Evolutionary conservation across 2,113 vertebrate genomes (phyloP), one percentile per base, ranked within the genome.

Genomic region (Choloepus hoffmanni): DNA sequence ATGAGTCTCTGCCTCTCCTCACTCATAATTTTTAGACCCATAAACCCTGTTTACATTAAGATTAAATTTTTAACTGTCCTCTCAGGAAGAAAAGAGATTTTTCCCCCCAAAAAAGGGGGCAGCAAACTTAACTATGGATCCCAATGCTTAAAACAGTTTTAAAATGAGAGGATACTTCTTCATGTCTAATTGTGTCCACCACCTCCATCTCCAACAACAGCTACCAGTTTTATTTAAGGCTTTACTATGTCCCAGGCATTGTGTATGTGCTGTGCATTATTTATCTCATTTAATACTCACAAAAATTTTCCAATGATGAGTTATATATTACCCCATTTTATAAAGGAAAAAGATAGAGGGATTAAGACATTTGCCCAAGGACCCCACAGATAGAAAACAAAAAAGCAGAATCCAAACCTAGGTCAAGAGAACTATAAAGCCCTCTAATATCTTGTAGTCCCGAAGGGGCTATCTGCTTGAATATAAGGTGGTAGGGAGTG

Each of bases 41-140:
- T 72, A 90, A 50, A 90, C 72, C 23, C 77, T 92, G n/a, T 87
- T 96, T 92, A 82, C 24, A 40, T 90, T 67, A 87, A 87, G 36
- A 43, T 90, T 86, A 90, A 68, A 78, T 19, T 70, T 89, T 88
- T 62, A 74, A 86, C 53, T 77, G 5, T 70, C 23, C 16, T 74
- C 8, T 2, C n/a, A 94, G 65, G 84, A 23, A 58, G 70, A 40
- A 45, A 85, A 74, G 50, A 89, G 40, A 85, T 81, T 85, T n/a
- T 36, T 53, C 23, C 43, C 43, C 21, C 16, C 36, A 48, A 55
- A 65, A 84, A 40, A 93, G 68, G 26, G 76, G 79, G 68, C 85
- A 93, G 85, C 48, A 92, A 87, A 67, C 28, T 90, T 92, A 94
- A 90, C 78, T 83, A 50, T 67, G 55, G 67, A 55, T 48, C 18